phyloP scores from a whole-genome alignment of 2,113 vertebrate genomes.

The Bubo scandiacus region DNA sequence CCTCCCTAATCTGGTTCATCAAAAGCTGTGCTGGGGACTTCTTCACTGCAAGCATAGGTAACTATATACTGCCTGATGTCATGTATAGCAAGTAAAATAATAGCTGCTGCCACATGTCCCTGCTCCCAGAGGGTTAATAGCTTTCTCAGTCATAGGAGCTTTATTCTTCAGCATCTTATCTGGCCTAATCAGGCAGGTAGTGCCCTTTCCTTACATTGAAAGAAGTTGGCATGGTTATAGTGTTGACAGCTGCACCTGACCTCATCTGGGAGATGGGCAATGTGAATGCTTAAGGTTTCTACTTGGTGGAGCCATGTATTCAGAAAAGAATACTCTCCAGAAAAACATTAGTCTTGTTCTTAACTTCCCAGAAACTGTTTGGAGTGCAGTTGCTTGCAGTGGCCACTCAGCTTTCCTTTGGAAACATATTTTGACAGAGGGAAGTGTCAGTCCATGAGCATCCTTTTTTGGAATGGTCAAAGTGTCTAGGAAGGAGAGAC shows the following conservation, averaged over 20 bases:
- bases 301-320: neutral
- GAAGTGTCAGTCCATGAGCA: neutral
- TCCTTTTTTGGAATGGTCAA: neutral
- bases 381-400: neutral
- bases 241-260: neutral
- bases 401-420: neutral
- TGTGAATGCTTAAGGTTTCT: neutral
- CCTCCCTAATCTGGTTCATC: neutral
- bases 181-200: neutral
- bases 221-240: neutral
- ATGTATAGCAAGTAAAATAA: neutral
- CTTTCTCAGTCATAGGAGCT: neutral
- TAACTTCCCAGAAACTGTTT: neutral
- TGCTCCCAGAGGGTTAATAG: neutral
- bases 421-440: neutral
- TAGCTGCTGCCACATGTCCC: neutral
- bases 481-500: neutral
- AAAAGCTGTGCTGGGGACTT: neutral
- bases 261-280: neutral
- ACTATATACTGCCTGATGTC: neutral
- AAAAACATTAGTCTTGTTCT: neutral
- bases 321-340: neutral
- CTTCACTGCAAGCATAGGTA: neutral
- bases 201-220: neutral
- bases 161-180: neutral